Evolutionary conservation across 2,888 invertebrate genomes (phyloP).

Genomic region (Chrysomela aeneicollis): DNA sequence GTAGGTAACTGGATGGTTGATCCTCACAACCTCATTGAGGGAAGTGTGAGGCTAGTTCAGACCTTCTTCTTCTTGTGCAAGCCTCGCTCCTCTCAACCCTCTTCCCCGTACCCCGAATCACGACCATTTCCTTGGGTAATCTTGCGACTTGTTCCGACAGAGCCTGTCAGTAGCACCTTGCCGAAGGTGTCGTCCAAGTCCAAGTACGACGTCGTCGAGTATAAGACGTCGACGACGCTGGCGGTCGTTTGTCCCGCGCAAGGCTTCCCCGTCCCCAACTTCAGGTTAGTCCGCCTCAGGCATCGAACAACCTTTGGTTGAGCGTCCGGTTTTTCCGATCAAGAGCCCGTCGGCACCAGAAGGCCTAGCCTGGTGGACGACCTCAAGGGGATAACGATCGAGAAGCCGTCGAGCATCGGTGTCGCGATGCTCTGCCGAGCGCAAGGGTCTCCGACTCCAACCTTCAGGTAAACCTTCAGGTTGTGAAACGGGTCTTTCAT

Average conservation of each 20-base stretch:
- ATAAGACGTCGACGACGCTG: constrained; percentile 55
- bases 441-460: constrained; percentile 67
- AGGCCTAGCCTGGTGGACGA: constrained; percentile 54
- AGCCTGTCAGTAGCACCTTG: constrained; percentile 64
- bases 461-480: constrained; percentile 63
- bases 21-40: no score
- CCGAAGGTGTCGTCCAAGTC: constrained; percentile 62
- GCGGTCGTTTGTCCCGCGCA: constrained; percentile 76
- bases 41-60: no score
- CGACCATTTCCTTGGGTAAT: constrained; percentile 76
- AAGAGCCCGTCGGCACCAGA: constrained; percentile 55
- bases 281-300: constrained; percentile 61
- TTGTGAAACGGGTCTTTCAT: constrained; percentile 18
- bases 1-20: no score
- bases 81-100: no score
- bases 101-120: constrained; percentile 65
- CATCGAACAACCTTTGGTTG: not conserved
- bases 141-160: no score
- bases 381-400: constrained; percentile 52
- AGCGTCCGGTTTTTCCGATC: constrained; percentile 41
- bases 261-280: constrained; percentile 66
- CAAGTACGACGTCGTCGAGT: constrained; percentile 56
- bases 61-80: no score
- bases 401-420: constrained; percentile 52
- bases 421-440: constrained; percentile 64